Conservation (phyloP, 2,113 vertebrate genomes). For the Raja brachyura region DNA sequence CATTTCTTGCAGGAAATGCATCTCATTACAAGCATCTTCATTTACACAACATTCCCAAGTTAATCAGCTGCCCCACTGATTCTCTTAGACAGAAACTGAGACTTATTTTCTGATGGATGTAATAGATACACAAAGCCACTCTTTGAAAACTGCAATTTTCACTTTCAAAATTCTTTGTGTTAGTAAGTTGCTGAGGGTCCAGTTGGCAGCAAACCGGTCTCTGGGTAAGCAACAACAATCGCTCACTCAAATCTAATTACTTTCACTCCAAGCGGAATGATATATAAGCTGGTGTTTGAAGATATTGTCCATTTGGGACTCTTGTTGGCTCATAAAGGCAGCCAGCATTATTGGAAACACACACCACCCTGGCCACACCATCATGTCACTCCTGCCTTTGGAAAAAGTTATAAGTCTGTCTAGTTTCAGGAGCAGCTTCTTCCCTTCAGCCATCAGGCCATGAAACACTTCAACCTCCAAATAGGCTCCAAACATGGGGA, state of each 20-base stretch:
- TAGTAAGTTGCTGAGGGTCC: background rate
- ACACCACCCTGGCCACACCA: too few relatives aligned
- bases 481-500: too few relatives aligned
- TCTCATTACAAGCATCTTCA: background rate
- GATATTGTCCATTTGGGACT: background rate
- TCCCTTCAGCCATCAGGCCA: too few relatives aligned
- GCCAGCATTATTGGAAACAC: too few relatives aligned
- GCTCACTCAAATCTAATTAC: background rate
- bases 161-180: background rate
- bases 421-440: too few relatives aligned
- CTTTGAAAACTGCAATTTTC: background rate
- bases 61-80: constrained; percentile 10
- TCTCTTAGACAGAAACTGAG: background rate
- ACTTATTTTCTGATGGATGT: background rate
- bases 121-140: background rate
- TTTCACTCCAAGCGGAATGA: too few relatives aligned
- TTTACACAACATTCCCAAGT: background rate
- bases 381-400: too few relatives aligned
- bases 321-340: background rate
- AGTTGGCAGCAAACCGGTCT: background rate
- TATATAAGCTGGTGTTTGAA: background rate
- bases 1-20: background rate
- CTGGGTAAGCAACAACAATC: background rate
- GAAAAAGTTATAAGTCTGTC: too few relatives aligned
- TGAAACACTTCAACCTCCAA: too few relatives aligned